Percentiles rank a stretch among this genome's conserved stretches.
Conservation (phyloP, 2,797 vertebrate species). For the Ibycter americanus region DNA sequence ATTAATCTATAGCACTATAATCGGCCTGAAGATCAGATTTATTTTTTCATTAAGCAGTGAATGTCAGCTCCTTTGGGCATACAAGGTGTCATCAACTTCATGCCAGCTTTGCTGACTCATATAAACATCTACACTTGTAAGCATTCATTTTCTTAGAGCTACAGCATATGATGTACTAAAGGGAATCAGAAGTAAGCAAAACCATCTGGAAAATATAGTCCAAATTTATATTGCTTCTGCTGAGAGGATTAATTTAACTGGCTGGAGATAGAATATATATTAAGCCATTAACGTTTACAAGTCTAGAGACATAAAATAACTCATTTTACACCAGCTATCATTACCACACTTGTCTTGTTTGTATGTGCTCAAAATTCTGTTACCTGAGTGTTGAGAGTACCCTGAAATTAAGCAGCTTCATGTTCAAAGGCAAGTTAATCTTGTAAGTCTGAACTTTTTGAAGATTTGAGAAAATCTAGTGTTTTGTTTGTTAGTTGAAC, state of each 20-base stretch:
- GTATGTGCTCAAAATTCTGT: neutral
- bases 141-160: conserved; percentile 60
- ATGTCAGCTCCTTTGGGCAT: conserved; percentile 50
- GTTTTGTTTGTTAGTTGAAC: neutral
- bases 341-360: neutral
- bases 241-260: conserved; percentile 55
- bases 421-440: neutral
- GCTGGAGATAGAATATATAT: conserved; percentile 20
- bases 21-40: conserved; percentile 14
- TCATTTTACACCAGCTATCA: conserved; percentile 17
- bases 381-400: neutral
- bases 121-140: conserved; percentile 57
- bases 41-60: conserved; percentile 44
- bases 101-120: conserved; percentile 66
- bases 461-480: neutral
- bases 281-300: conserved; percentile 48
- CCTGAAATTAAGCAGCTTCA: neutral
- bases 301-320: conserved; percentile 25
- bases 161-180: conserved; percentile 55
- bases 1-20: conserved; percentile 50
- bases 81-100: conserved; percentile 61
- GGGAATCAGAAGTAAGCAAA: conserved; percentile 62
- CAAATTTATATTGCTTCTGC: conserved; percentile 59
- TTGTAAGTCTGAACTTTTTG: neutral
- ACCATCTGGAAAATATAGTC: conserved; percentile 51